Evolutionary conservation across 2,797 vertebrate genomes (phyloP).

Genomic region (Lagodon rhomboides): DNA sequence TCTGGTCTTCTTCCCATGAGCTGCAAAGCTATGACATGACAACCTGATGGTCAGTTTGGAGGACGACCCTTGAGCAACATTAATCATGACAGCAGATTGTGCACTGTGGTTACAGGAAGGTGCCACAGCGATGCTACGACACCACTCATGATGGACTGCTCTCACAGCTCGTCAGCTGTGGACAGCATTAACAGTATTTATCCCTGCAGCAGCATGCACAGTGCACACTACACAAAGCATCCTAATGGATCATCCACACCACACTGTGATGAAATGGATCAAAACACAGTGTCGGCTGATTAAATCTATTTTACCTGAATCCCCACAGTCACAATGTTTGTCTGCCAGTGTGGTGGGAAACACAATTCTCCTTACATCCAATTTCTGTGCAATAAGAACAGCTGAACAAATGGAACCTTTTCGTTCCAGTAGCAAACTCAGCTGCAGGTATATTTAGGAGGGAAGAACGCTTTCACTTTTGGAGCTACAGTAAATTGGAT

Average conservation of each 20-base stretch:
- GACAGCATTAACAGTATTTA: background rate
- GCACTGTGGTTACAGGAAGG: background rate
- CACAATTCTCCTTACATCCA: background rate
- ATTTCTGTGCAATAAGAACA: background rate
- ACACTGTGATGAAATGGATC: background rate
- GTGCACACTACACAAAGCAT: background rate
- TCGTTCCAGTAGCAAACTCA: background rate
- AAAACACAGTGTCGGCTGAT: background rate
- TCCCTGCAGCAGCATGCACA: conserved; percentile 19
- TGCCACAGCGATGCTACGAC: background rate
- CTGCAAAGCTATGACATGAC: too few relatives aligned
- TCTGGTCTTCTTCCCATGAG: too few relatives aligned
- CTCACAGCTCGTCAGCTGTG: background rate
- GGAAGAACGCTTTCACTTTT: conserved; percentile 9
- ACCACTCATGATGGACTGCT: background rate
- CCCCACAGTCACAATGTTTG: background rate
- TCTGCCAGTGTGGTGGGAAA: background rate
- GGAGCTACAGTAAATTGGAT: conserved; percentile 46
- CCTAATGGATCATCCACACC: background rate
- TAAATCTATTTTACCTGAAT: background rate
- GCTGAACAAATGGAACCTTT: background rate
- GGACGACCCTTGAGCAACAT: too few relatives aligned
- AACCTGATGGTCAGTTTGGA: too few relatives aligned
- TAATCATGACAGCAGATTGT: too few relatives aligned
- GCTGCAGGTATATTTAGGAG: conserved; percentile 3